Conservation (phyloP, 2,797 vertebrate species). For the Mormyrops attenuatus region DNA sequence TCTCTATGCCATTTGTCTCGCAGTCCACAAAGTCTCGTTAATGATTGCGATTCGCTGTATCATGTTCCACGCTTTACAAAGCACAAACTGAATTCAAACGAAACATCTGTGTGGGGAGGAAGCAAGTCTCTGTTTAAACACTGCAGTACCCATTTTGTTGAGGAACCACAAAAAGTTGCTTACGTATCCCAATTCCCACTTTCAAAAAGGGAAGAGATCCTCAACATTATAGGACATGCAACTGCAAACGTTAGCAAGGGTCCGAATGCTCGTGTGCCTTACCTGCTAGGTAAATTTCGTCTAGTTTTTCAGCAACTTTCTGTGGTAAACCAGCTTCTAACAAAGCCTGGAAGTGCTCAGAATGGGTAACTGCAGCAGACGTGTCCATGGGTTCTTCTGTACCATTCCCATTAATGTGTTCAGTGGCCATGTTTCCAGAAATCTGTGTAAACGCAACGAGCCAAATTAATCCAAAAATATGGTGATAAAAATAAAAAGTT, state of each 20-base stretch:
- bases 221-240: slow-evolving; percentile 65
- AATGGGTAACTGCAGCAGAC: slow-evolving; percentile 97
- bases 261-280: slow-evolving; percentile 82
- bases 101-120: background rate
- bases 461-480: slow-evolving; percentile 64
- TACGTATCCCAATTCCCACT: slow-evolving; percentile 78
- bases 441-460: slow-evolving; percentile 97
- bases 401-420: slow-evolving; percentile 99
- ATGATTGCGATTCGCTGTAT: background rate
- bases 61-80: background rate
- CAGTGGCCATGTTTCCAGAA: slow-evolving; percentile 99
- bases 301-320: slow-evolving; percentile 99
- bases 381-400: slow-evolving; percentile 99
- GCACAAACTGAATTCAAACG: background rate
- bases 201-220: slow-evolving; percentile 62
- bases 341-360: slow-evolving; percentile 99
- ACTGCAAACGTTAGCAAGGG: slow-evolving; percentile 57
- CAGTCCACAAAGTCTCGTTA: background rate
- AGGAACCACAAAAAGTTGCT: slow-evolving; percentile 99
- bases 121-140: slow-evolving; percentile 49
- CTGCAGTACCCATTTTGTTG: slow-evolving; percentile 92
- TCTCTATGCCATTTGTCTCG: background rate
- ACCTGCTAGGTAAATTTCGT: slow-evolving; percentile 99
- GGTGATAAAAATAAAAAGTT: slow-evolving; percentile 26
- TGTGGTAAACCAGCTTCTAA: slow-evolving; percentile 99